Evolutionary conservation across 1,140 invertebrate species (phyloP), one percentile per base, ranked within the genome.

Genomic region (Theocolax elegans): DNA sequence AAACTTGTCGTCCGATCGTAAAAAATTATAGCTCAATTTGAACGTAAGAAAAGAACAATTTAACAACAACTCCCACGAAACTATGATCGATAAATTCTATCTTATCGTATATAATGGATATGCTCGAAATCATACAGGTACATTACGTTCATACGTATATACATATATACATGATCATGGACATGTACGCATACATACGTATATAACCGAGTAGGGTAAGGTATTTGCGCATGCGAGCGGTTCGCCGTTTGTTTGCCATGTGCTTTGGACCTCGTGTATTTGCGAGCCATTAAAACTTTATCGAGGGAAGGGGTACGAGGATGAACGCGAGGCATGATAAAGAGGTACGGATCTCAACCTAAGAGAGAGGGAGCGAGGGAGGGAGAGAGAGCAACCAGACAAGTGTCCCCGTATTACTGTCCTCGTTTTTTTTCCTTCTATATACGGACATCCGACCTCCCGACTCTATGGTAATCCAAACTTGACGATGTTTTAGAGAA

Each of bases 251-350:
- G 64, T 71, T 71, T 64, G 51, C 63, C 60, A 31, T 68, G 51
- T 53, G 63, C 60, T 68, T 48, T 68, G 67, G 62, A 58, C 44
- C 59, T 51, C 42, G 44, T 66, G 46, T 72, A 64, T 71, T 68
- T 71, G 60, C 66, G 58, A 72, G 71, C 71, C 75, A 73, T 74
- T 72, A 74, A 74, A 74, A 74, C 69, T 74, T 72, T 72, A 72
- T 59, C 42, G 19, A 54, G 54, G 10, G 13, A 15, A n/a, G n/a
- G n/a, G n/a, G n/a, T n/a, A n/a, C n/a, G n/a, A n/a, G n/a, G n/a
- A n/a, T n/a, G 29, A 27, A 25, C 31, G 31, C 51, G 51, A 44
- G 27, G 51, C 9, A 54, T 54, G 51, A 54, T 54, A 54, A 54
- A 54, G 51, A 27, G 51, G 7, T 13, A 38, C 35, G 35, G 6